Evolutionary conservation across 2,797 vertebrate genomes (phyloP), one percentile per base, ranked within the genome.

Genomic region (Platyrinchus mystaceus): DNA sequence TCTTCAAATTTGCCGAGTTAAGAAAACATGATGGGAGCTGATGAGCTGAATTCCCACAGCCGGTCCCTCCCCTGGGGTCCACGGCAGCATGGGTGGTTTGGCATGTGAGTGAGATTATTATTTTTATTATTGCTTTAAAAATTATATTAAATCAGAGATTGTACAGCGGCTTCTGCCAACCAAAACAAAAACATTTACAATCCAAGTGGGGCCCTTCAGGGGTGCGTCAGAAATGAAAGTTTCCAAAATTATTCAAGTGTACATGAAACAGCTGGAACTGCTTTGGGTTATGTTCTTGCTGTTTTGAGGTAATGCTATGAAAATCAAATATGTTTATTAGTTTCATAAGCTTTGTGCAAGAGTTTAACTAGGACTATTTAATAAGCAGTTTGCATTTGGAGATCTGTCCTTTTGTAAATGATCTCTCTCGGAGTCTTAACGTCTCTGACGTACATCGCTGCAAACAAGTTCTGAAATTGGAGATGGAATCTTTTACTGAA

Each of bases 181-280:
- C 69, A 44, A 96, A 96, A 93, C 88, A 95, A 87, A 94, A 95
- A 90, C 88, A 93, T 92, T 83, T 84, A 64, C 78, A 82, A 47
- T 84, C 36, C 44, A 77, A 91, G 70, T 6, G 89, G 74, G 85
- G 85, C 87, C 90, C 87, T 84, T 93, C 64, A 73, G 89, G 91
- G 80, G 58, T 93, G 87, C 15, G 2, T 91, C 89, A 95, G 68
- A 83, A 95, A 91, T 55, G 67, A 86, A 93, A 89, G 90, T 94
- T 95, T 92, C 79, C 81, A 80, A 63, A 86, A 91, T 96, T 74
- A 87, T 70, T 97, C 71, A 92, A 95, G 89, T 84, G 46, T 84
- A 95, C 77, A 73, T 84, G 90, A 92, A 96, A 80, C 95, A 95
- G 96, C 96, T 97, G 95, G 95, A 95, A 88, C 34, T 68, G 95